Evolutionary conservation across 2,797 vertebrate species (phyloP).

Genomic region (Lagocephalus sceleratus): DNA sequence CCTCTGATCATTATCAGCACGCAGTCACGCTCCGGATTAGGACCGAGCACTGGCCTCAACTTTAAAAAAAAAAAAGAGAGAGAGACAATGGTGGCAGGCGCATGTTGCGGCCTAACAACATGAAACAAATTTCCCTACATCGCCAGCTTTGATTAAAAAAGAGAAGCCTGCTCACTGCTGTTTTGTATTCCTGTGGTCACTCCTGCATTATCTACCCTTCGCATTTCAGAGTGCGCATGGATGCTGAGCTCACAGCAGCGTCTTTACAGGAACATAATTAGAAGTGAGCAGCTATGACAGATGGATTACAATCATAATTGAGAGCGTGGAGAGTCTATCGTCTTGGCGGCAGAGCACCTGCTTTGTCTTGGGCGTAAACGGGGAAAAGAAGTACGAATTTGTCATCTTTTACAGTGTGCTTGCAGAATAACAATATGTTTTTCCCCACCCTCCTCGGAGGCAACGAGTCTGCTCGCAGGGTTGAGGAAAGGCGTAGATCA

Average conservation of each 20-base stretch:
- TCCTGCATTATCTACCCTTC: constrained; percentile 57
- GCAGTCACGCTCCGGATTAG: constrained; percentile 18
- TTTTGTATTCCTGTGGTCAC: constrained; percentile 58
- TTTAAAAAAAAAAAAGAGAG: too few relatives aligned
- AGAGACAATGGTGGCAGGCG: too few relatives aligned
- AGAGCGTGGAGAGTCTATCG: constrained; percentile 58
- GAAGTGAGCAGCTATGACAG: constrained; percentile 68
- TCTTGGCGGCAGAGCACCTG: constrained; percentile 59
- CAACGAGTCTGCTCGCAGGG: constrained; percentile 31
- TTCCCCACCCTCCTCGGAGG: constrained; percentile 8
- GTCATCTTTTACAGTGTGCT: constrained; percentile 38
- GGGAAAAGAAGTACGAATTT: constrained; percentile 49
- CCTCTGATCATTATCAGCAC: constrained; percentile 49
- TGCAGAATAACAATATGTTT: constrained; percentile 50
- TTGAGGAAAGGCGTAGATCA: constrained; percentile 39
- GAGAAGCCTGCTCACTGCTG: constrained; percentile 10
- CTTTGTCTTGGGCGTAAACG: constrained; percentile 61
- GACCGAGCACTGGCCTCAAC: constrained; percentile 18
- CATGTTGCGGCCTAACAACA: too few relatives aligned
- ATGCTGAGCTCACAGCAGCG: constrained; percentile 38
- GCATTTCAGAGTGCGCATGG: constrained; percentile 50
- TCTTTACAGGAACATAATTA: constrained; percentile 68
- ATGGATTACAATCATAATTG: constrained; percentile 70
- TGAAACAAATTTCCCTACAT: too few relatives aligned
- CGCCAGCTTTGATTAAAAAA: constrained; percentile 6